Base-by-base conservation (phyloP, 1,140 invertebrate species). In the Micrasema longulum region DNA sequence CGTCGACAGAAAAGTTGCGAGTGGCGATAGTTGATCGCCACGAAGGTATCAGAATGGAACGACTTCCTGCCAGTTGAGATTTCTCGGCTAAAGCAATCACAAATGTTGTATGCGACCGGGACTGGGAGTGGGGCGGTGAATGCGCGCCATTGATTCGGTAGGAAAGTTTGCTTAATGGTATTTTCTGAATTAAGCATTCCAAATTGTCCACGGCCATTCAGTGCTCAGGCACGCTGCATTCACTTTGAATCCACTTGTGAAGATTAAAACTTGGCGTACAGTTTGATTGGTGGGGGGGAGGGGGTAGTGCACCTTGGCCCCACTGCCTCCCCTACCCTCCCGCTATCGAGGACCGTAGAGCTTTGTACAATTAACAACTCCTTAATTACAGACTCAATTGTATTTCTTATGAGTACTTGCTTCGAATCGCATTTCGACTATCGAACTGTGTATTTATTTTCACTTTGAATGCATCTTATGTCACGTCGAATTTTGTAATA, bases 171-270 rank as follows among this genome's bases (percentile, higher is more conserved):
- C 26, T 31, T 31, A 31, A 31, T 31, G 7, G 26, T 31, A 31
- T 31, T 31, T 31, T 31, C 26, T 31, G 26, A 31, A 31, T 31
- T 31, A 16, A 47, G n/a, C 43, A 16, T 16, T 47, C 43, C 43
- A n/a, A 16, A 2, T 43, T 43, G 41, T 43, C 14, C 41, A 43
- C 26, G 26, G 7, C 2, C 41, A 14, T 47, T 47, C 43, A 47
- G 43, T n/a, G 16, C 16, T 47, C 52, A 12, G 26, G 52, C 16
- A 23, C 52, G 22, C 26, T 53, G 52, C 52, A 53, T 53, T 53
- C 52, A 53, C 52, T 53, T 53, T 23, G 23, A 11, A 35, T 53
- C 52, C 52, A 53, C 52, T 53, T 53, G 52, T 53, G 52, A 53
- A 53, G 23, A 53, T 53, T 53, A 53, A 53, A 53, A 53, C 52